Base-by-base conservation (phyloP, 2,797 vertebrate species). In the Cynopterus sphinx region DNA sequence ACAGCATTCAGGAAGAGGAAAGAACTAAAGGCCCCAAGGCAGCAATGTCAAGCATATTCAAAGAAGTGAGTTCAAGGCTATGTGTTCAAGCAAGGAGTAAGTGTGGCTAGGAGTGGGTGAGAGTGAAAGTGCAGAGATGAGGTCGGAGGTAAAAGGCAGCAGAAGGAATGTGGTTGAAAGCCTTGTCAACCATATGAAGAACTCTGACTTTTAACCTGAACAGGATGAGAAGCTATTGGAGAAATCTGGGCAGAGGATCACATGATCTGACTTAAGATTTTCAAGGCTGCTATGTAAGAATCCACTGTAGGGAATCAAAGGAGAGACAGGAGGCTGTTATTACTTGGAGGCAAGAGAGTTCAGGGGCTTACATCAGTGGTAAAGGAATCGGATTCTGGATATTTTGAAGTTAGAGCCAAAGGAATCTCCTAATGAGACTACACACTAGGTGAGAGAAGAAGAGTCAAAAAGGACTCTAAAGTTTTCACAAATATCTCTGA, bases 401-500 rank as follows among this genome's bases (percentile, higher is more conserved):
- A 94, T 78, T 86, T 8, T 94, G 51, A 96, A 93, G 22, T 86
- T 59, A 59, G 28, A 74, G 15, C 41, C 67, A 85, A 36, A 13
- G 75, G 36, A 46, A 74, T 83, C 68, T 74, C 74, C 79, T 78
- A 85, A 71, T 6, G 57, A 49, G 39, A 65, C 53, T 41, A 24
- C 49, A 81, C 9, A 6, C 43, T 5, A 49, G 19, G 21, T 4
- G 33, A 67, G n/a, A 86, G 36, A 91, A 59, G 43, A 33, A n/a
- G 17, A 61, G 31, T 71, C 41, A 81, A 95, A 91, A 51, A 83
- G 24, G 43, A 94, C 63, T 53, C 4, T 3, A 73, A 71, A 41
- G 11, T 59, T 75, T 94, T 89, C 49, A 85, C 63, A 83, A 68
- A 67, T 59, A 43, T 53, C 39, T 75, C 6, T 65, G 43, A 94